phyloP scores from a whole-genome alignment of 1,140 invertebrate species.

The Achroia grisella region DNA sequence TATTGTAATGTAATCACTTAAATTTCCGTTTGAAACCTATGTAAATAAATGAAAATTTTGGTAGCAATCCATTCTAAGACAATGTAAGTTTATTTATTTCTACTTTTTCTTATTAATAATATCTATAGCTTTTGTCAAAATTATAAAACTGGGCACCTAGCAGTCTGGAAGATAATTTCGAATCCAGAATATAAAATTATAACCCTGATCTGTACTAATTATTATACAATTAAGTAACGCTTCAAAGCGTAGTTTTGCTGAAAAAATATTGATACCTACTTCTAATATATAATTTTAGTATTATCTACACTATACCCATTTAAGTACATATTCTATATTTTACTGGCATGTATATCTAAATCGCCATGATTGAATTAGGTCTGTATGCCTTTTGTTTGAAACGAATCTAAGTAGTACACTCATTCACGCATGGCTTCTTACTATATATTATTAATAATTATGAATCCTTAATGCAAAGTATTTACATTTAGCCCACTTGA shows the following conservation, averaged over 20 bases:
- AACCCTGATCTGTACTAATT: slow-evolving; percentile 55
- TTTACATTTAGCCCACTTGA: slow-evolving; percentile 8
- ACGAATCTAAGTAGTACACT: slow-evolving; percentile 26
- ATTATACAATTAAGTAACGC: slow-evolving; percentile 64
- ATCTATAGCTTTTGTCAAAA: slow-evolving; percentile 14
- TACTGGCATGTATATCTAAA: slow-evolving; percentile 62
- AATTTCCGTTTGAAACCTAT: not conserved
- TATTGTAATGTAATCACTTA: not conserved
- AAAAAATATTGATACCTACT: slow-evolving; percentile 59
- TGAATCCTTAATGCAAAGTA: slow-evolving; percentile 4
- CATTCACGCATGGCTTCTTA: slow-evolving; percentile 59
- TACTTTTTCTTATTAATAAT: not conserved
- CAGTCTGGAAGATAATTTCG: slow-evolving; percentile 53
- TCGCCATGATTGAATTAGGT: slow-evolving; percentile 54
- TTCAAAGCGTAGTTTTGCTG: slow-evolving; percentile 67
- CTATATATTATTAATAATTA: slow-evolving; percentile 34
- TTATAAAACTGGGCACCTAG: slow-evolving; percentile 27
- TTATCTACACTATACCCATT: slow-evolving; percentile 65
- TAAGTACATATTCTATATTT: slow-evolving; percentile 62
- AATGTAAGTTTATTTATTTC: too few species aligned
- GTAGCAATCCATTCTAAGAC: too few species aligned
- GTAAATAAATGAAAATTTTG: too few species aligned
- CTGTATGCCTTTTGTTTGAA: slow-evolving; percentile 50
- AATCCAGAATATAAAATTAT: slow-evolving; percentile 39
- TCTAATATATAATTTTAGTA: slow-evolving; percentile 71